Base-by-base conservation (phyloP, 2,797 vertebrate genomes). In the Argentina silus region DNA sequence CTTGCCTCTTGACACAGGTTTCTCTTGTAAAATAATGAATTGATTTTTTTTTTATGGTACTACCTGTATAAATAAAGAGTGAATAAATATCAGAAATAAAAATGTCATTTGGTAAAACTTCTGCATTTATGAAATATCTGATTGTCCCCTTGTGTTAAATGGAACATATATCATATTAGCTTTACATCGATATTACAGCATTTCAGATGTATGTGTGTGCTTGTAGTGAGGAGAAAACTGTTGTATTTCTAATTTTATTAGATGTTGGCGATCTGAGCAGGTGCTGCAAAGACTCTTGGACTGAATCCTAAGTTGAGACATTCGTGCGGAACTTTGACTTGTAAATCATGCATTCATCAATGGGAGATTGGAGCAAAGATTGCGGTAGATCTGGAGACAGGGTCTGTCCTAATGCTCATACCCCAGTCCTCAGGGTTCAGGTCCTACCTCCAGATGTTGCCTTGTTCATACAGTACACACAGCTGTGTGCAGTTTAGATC, bases 401-500 rank as follows among this genome's bases (percentile, higher is more conserved):
- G 27, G 27, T 36, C 27, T 36, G 27, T 36, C 27, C 27, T 36
- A 36, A 36, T 36, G 27, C 27, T 36, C 2, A 4, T 36, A 36
- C 71, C 82, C 75, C 72, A 6, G 57, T 80, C 75, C 69, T 69
- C 50, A 1, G 66, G 75, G 67, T 56, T 67, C 9, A 6, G 1
- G 1, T 12, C 57, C 12, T 36, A 10, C 72, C 70, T 12, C 66
- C 85, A 85, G 71, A 73, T 82, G 84, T 76, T 74, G 7, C 3
- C 9, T 23, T 66, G 9, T 60, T 60, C 12, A 60, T 11, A 6
- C 15, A 6, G 57, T 3, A 14, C 47, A 0, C 67, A 55, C 89
- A 90, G 87, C 80, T 88, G 88, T 27, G 73, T 59, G 80, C 59
- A 3, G 83, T 90, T 84, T 85, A 63, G 78, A 62, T 72, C 76